Evolutionary conservation across 2,797 vertebrate genomes (phyloP).

Genomic region (Danio jaintianensis): DNA sequence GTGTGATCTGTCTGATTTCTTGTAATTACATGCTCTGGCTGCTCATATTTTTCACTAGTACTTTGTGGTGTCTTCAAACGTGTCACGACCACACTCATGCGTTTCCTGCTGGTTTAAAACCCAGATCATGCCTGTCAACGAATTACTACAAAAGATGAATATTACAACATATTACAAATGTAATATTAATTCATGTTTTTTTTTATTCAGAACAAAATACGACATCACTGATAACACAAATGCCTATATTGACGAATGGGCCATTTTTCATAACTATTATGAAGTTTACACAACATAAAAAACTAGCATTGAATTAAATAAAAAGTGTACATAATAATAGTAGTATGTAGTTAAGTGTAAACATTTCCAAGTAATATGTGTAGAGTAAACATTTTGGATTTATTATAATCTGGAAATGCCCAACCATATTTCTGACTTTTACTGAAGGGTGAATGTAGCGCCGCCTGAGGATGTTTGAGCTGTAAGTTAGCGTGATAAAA

Average conservation of each 20-base stretch:
- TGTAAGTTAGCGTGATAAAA: not conserved
- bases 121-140: not conserved
- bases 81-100: not conserved
- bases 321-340: not conserved
- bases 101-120: conserved; percentile 15
- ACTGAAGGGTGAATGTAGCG: not conserved
- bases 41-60: not conserved
- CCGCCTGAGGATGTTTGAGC: not conserved
- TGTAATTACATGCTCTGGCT: not conserved
- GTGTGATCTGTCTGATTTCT: not conserved
- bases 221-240: not conserved
- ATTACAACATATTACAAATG: too few species aligned
- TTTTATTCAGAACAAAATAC: not conserved
- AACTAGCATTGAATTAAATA: too few species aligned
- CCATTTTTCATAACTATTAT: not conserved
- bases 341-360: not conserved
- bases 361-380: not conserved
- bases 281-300: not conserved
- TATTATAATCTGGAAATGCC: not conserved
- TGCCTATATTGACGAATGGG: not conserved
- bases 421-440: not conserved
- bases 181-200: too few species aligned
- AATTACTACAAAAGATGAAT: too few species aligned
- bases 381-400: too few species aligned
- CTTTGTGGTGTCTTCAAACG: not conserved